phyloP scores from a whole-genome alignment of 2,797 vertebrate species.

The Cheirogaleus major region DNA sequence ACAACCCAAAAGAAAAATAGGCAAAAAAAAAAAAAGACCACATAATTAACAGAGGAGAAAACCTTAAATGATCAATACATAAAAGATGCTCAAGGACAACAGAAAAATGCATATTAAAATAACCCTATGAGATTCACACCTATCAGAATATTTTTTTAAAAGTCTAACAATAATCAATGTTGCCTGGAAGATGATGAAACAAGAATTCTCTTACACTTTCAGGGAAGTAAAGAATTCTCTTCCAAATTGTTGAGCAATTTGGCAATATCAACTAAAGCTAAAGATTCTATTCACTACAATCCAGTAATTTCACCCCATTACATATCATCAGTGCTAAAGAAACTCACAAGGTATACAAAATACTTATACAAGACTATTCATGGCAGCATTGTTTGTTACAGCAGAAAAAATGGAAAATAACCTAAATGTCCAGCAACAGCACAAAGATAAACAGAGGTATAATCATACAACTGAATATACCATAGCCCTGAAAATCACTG shows the following conservation, averaged over 20 bases:
- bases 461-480: constrained; percentile 32
- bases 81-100: background rate
- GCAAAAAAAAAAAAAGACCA: background rate
- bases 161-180: background rate
- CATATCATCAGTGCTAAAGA: background rate
- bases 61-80: background rate
- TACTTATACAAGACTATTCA: background rate
- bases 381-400: background rate
- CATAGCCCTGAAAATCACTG: background rate
- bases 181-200: background rate
- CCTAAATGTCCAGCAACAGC: background rate
- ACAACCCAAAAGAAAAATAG: background rate
- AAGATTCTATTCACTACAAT: background rate
- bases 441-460: background rate
- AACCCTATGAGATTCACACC: background rate
- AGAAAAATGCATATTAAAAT: background rate
- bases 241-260: background rate
- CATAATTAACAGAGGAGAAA: background rate
- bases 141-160: background rate
- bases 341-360: background rate
- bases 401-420: constrained; percentile 8
- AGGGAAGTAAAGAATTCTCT: background rate
- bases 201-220: background rate
- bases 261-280: background rate
- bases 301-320: background rate